Evolutionary conservation across 2,113 vertebrate genomes (phyloP), one percentile per base, ranked within the genome.

Genomic region (Terrapene triunguis): DNA sequence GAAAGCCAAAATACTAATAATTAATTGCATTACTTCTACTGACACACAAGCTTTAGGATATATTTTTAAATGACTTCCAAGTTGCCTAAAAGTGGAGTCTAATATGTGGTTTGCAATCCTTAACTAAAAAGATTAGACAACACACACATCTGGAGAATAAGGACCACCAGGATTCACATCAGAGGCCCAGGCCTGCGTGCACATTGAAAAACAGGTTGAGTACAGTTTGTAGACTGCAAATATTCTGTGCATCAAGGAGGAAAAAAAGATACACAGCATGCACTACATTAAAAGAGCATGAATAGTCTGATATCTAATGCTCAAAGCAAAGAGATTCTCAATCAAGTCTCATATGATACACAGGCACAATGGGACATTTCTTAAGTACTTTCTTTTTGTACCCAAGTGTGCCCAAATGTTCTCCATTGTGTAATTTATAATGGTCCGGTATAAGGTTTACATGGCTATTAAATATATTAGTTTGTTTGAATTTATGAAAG

Each of bases 271-370:
- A 95, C 72, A 47, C 85, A 96, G 92, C 89, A 88, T 42, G 53
- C 50, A 92, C 93, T 80, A 12, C 81, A 83, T 93, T 86, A 93
- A 95, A 95, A 96, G 85, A 97, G 86, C 80, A 93, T 81, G 90
- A 96, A 89, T 35, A 94, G 85, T 25, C 94, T 94, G 93, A 95
- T 83, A 92, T 93, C 89, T 93, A 89, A 35, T 82, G 95, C 96
- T 97, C 89, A 97, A 97, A 97, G 95, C 88, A 48, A 51, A 88
- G 81, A 82, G 89, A 85, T 85, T 93, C 92, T 84, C 92, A 80
- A 48, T 2, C 90, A 74, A 95, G 87, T 72, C 72, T 89, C 86
- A 62, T 88, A 94, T 87, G 72, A 97, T 85, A 96, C 54, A 94
- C 44, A 88, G 81, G 92, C 29, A 6, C 82, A 82, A 92, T 3